These are phyloP conservation scores for Agrochola lota DNA, from an alignment of 2,888 invertebrate species.

Conservation along the genomic window DNA sequence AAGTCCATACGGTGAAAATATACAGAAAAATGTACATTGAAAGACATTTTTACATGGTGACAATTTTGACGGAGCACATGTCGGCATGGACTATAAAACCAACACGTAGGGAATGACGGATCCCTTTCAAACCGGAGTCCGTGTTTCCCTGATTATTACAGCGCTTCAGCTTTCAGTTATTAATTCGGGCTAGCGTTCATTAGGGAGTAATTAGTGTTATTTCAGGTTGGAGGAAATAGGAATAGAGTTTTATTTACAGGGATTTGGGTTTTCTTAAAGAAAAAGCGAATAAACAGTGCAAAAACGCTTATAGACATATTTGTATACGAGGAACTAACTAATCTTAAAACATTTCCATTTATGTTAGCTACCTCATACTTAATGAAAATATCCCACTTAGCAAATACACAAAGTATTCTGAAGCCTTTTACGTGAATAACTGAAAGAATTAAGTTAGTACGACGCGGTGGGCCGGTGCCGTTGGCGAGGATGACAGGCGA, in stretches of 20 bases:
- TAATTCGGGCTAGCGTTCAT: background rate
- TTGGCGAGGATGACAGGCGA: background rate
- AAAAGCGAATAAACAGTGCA: background rate
- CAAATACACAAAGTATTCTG: conserved; percentile 9
- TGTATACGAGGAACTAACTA: background rate
- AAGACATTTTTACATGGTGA: background rate
- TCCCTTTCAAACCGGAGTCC: too few species aligned
- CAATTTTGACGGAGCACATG: background rate
- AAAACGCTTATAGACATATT: too few species aligned
- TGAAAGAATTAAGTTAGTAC: conserved; percentile 46
- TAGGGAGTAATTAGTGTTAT: background rate
- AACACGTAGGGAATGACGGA: background rate
- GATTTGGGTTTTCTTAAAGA: background rate
- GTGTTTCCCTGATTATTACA: background rate
- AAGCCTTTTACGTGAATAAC: conserved; percentile 28
- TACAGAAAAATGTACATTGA: background rate
- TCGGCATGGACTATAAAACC: background rate
- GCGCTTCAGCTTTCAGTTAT: background rate
- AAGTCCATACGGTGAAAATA: background rate
- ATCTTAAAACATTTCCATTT: background rate
- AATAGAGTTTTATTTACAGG: background rate
- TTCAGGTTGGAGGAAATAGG: background rate
- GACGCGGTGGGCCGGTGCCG: background rate
- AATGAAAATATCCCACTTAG: conserved; percentile 15
- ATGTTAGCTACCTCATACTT: too few species aligned